Conservation (phyloP, 2,797 vertebrate species). For the Schizopygopsis malacanthus region DNA sequence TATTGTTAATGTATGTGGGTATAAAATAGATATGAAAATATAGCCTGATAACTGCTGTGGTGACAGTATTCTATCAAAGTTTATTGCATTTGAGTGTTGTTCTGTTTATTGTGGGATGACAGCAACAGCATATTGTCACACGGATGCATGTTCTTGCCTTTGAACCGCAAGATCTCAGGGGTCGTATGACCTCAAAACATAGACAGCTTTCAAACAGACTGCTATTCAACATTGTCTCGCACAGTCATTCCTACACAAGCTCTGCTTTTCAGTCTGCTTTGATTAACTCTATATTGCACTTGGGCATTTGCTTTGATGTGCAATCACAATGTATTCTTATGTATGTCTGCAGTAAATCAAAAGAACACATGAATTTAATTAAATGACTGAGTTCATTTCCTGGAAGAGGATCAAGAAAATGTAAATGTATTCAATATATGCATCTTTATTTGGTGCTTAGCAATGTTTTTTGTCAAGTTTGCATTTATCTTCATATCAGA, state of each 20-base stretch:
- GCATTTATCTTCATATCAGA: background rate
- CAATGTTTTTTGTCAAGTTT: background rate
- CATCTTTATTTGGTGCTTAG: slow-evolving; percentile 26
- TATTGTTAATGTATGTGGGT: slow-evolving; percentile 13
- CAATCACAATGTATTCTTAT: slow-evolving; percentile 11
- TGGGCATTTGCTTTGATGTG: slow-evolving; percentile 9
- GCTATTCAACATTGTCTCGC: slow-evolving; percentile 6
- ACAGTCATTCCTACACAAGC: background rate
- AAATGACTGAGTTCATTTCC: slow-evolving; percentile 8
- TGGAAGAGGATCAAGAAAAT: slow-evolving; percentile 8
- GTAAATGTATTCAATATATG: background rate
- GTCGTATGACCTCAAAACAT: slow-evolving; percentile 11
- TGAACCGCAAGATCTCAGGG: slow-evolving; percentile 22
- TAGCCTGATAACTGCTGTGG: background rate
- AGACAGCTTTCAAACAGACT: slow-evolving; percentile 27
- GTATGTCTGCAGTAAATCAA: slow-evolving; percentile 28
- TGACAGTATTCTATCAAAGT: background rate
- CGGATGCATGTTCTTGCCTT: slow-evolving; percentile 20
- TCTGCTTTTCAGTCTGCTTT: slow-evolving; percentile 13
- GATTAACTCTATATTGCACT: slow-evolving; percentile 1
- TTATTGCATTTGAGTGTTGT: background rate
- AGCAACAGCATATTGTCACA: background rate
- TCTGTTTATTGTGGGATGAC: background rate
- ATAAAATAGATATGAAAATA: slow-evolving; percentile 15
- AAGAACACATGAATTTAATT: background rate